Base-by-base conservation (phyloP, 2,113 vertebrate genomes). In the Henicopernis longicauda region DNA sequence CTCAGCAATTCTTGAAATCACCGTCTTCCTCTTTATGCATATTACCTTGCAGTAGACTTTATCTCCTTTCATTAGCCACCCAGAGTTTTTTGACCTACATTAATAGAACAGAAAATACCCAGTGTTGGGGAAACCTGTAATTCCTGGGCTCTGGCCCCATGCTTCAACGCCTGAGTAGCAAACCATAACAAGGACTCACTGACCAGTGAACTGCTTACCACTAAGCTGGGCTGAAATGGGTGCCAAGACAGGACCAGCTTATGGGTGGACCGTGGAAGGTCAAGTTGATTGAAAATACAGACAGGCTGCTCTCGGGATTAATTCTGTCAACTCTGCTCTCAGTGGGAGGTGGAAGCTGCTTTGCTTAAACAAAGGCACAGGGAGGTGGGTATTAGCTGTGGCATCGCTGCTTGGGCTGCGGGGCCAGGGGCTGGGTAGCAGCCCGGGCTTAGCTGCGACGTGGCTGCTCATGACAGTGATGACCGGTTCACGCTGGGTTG, bases 1-100 rank as follows among this genome's bases (percentile, higher is more conserved):
- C 45, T 63, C 26, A 82, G 61, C 26, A 76, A 74, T 71, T 93
- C 65, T 47, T 62, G 69, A 84, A 91, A 89, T 92, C 93, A 66
- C 58, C 9, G 1, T 58, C 82, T 69, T 69, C 52, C 40, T 42
- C 71, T 79, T 42, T 25, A 14, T 80, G 81, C 72, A 25, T 44
- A 32, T 74, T 14, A 14, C 50, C 72, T 55, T 15, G 49, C 72
- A 76, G 73, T 47, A 86, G 84, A 66, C 65, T 86, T 93, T 34
- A 61, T 27, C 65, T 74, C 52, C 55, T 74, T n/a, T 59, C 47
- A 70, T 70, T 74, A 78, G n/a, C 83, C 80, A 91, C 77, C 32
- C 69, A 47, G 55, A 67, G 47, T 9, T 82, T 78, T 95, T 21
- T 76, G 73, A 93, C 66, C 69, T 89, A 44, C 45, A 58, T 77